These are phyloP conservation scores for Eriocheir sinensis DNA, from an alignment of 1,140 invertebrate genomes.

Conservation along the genomic window DNA sequence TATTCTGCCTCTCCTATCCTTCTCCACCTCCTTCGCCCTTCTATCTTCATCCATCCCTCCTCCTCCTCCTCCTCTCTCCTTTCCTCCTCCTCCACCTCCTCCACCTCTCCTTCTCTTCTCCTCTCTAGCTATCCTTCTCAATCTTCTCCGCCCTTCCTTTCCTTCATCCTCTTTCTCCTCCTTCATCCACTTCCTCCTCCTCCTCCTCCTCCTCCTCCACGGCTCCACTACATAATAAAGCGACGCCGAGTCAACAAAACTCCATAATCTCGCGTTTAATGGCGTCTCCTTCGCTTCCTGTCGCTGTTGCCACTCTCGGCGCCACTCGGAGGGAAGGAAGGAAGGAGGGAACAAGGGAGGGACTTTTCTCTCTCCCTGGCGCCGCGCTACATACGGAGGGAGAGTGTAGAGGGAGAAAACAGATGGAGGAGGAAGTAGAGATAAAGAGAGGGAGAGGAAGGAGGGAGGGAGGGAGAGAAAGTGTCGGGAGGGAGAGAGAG, in stretches of 20 bases:
- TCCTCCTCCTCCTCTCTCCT: not conserved
- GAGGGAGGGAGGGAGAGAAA: too few species aligned
- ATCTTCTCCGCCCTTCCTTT: not conserved
- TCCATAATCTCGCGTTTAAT: not conserved
- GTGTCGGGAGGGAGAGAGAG: not conserved
- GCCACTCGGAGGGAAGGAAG: not conserved
- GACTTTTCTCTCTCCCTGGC: not conserved
- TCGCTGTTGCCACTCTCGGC: too few species aligned
- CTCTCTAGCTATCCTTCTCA: not conserved
- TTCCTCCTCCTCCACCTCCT: not conserved
- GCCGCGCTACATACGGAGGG: not conserved
- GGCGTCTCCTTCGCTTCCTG: not conserved
- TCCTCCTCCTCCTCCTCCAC: not conserved
- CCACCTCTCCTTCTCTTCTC: too few species aligned
- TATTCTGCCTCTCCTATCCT: not conserved
- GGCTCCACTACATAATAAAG: not conserved
- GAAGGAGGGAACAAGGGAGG: slow-evolving; percentile 10
- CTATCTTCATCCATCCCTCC: not conserved
- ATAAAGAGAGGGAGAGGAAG: not conserved
- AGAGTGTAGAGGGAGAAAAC: not conserved
- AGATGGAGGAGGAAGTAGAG: not conserved
- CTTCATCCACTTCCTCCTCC: not conserved
- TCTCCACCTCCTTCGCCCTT: not conserved
- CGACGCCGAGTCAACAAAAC: not conserved
- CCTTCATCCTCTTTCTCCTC: not conserved